Evolutionary conservation across 2,113 vertebrate species (phyloP).

Genomic region (Stomatorhinus ivindoensis): DNA sequence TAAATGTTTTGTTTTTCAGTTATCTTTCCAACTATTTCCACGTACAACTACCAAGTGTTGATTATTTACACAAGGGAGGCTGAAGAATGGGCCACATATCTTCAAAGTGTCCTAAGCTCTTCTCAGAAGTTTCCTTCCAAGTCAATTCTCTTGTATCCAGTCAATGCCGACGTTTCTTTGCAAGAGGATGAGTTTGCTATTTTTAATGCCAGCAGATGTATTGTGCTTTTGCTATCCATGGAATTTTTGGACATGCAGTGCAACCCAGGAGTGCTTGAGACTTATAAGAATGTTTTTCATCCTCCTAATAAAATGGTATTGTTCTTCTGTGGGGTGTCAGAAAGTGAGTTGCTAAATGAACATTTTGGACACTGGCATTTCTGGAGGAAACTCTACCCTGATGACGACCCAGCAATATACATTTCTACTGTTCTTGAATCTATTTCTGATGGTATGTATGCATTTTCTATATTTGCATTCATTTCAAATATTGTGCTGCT

Average conservation of each 20-base stretch:
- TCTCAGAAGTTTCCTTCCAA: slow-evolving; percentile 37
- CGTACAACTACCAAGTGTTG: slow-evolving; percentile 39
- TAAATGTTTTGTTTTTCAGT: slow-evolving; percentile 18
- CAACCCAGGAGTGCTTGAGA: slow-evolving; percentile 25
- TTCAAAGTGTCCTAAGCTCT: slow-evolving; percentile 48
- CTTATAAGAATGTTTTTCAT: slow-evolving; percentile 43
- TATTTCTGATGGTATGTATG: slow-evolving; percentile 47
- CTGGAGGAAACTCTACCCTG: slow-evolving; percentile 56
- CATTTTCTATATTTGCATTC: not conserved
- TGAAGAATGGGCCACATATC: slow-evolving; percentile 57
- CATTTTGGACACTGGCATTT: slow-evolving; percentile 48
- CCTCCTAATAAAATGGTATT: slow-evolving; percentile 54
- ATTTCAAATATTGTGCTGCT: not conserved
- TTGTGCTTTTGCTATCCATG: slow-evolving; percentile 49
- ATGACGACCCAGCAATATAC: slow-evolving; percentile 56
- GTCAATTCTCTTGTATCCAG: slow-evolving; percentile 38
- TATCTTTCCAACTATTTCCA: slow-evolving; percentile 29
- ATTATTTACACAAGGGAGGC: slow-evolving; percentile 57
- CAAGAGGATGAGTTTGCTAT: slow-evolving; percentile 38
- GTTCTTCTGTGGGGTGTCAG: slow-evolving; percentile 53
- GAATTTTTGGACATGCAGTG: slow-evolving; percentile 45
- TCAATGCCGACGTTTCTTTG: slow-evolving; percentile 26
- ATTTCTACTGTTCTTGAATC: slow-evolving; percentile 48
- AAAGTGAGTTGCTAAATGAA: slow-evolving; percentile 25
- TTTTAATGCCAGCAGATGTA: slow-evolving; percentile 44